Base-by-base conservation (phyloP, 2,797 vertebrate species). In the Ataeniobius toweri region DNA sequence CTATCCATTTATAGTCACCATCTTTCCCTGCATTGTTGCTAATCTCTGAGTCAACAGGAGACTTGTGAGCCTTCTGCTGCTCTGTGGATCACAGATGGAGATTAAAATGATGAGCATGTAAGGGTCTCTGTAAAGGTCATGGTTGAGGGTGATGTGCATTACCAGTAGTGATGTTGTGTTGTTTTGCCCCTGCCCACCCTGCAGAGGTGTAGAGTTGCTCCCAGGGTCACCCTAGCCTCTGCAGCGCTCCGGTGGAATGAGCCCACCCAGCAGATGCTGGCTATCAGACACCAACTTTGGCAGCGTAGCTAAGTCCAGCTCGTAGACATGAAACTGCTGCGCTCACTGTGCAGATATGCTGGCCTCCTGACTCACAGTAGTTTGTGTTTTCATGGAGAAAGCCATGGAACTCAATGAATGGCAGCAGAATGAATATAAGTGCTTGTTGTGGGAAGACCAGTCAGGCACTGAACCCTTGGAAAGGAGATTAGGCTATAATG, bases 171-270 rank as follows among this genome's bases (percentile, higher is more conserved):
- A 78, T 73, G 80, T 83, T 63, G 84, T 71, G 79, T 55, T 80
- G 84, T 82, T 80, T 80, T 80, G 73, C 51, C 59, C 70, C 73
- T 48, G 24, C 76, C 76, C 51, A 73, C 14, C 76, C 63, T 75
- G 71, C 71, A 74, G 85, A 89, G 80, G 87, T 91, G 58, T 91
- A 85, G 76, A 75, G 84, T 93, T 91, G 90, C 93, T 79, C 65
- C 74, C 51, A 36, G 68, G 63, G 53, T 61, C 71, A 63, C 76
- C 39, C 36, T 69, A 79, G 74, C n/a, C 50, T 77, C 67, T 76
- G 75, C 58, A 2, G 63, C 58, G 67, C 78, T 82, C 81, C 0
- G 16, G 72, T 79, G 87, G 86, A 91, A 93, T 90, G 83, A 90
- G 86, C 80, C 79, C 83, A 89, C 80, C 77, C 77, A 89, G 90